Evolutionary conservation across 2,888 invertebrate species (phyloP), one percentile per base, ranked within the genome.

Genomic region (Ophion ventricosus): DNA sequence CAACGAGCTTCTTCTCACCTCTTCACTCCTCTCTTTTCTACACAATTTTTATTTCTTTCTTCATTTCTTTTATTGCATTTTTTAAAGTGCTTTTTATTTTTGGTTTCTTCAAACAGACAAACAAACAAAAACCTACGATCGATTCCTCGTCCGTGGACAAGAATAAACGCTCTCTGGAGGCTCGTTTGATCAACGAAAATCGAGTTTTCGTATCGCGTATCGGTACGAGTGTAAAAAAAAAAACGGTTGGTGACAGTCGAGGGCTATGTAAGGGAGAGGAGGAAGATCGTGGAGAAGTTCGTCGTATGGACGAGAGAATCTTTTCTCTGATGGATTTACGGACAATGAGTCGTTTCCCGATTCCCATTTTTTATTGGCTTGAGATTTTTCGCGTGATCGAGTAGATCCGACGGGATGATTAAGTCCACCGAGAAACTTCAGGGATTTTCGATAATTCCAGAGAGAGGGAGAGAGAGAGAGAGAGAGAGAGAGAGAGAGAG

Each of bases 401-500:
- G 72, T 84, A 92, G 92, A 92, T 91, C 89, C 90, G 90, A 89
- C 86, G 87, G 87, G 88, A 88, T 90, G 92, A 92, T 92, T 91
- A 91, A 92, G 90, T 91, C 80, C 64, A 90, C 88, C 86, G 87
- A 83, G 87, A 29, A 64, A 70, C n/a, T n/a, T n/a, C 73, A 69
- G 77, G 76, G 72, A 78, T 67, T 67, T 73, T 73, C 59, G 29
- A 29, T 29, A 29, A 29, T 29, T 29, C 80, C 69, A 63, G 69
- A 70, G 54, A 49, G 75, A 69, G 76, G 57, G 79, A 82, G n/a
- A 20, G 43, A 66, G 66, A 63, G 73, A 64, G 67, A 72, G 74
- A 73, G 54, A 72, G 69, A 76, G 59, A 72, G 49, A 78, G 69
- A 75, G 82, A 73, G 76, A 74, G 80, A 84, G 54, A 54, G 72